Evolutionary conservation across 2,113 vertebrate species (phyloP), one percentile per base, ranked within the genome.

Genomic region (Chamaea fasciata): DNA sequence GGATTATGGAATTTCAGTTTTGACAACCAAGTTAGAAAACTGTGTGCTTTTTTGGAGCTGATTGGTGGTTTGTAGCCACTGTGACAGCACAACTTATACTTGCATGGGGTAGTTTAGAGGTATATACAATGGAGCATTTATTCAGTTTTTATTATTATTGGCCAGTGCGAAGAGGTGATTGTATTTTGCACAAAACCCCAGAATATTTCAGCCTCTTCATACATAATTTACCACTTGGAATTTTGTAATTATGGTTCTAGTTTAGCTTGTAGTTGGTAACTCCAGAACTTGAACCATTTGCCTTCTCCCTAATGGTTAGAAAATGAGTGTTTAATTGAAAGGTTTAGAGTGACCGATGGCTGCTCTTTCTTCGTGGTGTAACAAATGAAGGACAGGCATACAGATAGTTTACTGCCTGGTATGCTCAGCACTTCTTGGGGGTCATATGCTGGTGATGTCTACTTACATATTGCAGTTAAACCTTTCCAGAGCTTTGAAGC

Each of bases 131-230:
- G 49, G 49, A 53, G 12, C 70, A 26, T 74, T 89, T 84, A 89
- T 91, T 94, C 74, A 20, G 21, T 30, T 89, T 80, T 89, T 95
- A 60, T 95, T 96, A 78, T 94, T 94, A 75, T 64, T 95, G 96
- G 95, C 81, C 67, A 35, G 17, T 28, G 53, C 11, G 11, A 87
- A 89, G 92, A 89, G 41, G 57, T 79, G 59, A 92, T 91, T 91
- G 65, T 83, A 83, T 86, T 89, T 95, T 77, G 50, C 49, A 94
- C 59, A 74, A 85, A 60, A 95, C 39, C 89, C 87, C 67, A 28
- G 87, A 76, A 35, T 77, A 78, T 95, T 92, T 95, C 52, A 60
- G 64, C 39, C 12, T 84, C 60, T 94, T 83, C 60, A 56, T 12
- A 24, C 94, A 55, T 44, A 91, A 75, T 92, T 96, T 94, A 57